Evolutionary conservation across 30 jellyfish, hydroid and myxozoan species (phyloP), one percentile per base, ranked within the genome.

Genomic region (Hydractinia echinata): DNA sequence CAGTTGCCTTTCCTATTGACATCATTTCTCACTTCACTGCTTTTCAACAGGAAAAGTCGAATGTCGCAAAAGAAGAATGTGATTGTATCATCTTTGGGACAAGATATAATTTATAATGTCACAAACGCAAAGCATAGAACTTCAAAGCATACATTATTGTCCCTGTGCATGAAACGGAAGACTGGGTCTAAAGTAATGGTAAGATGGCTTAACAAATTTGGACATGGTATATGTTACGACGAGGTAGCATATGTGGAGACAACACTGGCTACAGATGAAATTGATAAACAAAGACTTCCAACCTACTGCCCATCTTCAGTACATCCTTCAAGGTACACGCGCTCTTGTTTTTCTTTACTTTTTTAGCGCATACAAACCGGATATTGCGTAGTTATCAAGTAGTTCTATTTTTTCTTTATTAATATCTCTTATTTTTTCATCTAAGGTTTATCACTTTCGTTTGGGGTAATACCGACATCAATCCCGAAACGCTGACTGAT

Each of bases 401-500:
- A 53, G 83, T 52, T 7, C 9, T 9, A 74, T 51, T 74, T 74
- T n/a, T 54, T 18, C 6, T 44, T 7, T 76, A 67, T 13, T 2
- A 10, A 9, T 9, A 10, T 4, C 14, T 18, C 77, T 16, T 67
- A 16, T 16, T 16, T 67, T 67, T 67, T 11, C 1, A 9, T 67
- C 20, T 1, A 1, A 10, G 20, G 14, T 16, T 67, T 53, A 16
- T 16, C 77, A 11, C 20, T 49, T 9, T 71, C 1, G 58, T 7
- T 30, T 67, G 48, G 61, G 79, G 53, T 39, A 81, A 81, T 51
- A 81, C 61, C 54, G 88, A 81, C 73, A 66, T 81, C 73, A 81
- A 66, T 49, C 74, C 88, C 30, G 88, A 81, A 55, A 64, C 88
- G 4, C 4, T 81, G 50, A 62, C 84, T 50, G 88, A 84, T 64